These are phyloP conservation scores for Julus scanicus DNA, from an alignment of 2,888 invertebrate species.

Conservation along the genomic window DNA sequence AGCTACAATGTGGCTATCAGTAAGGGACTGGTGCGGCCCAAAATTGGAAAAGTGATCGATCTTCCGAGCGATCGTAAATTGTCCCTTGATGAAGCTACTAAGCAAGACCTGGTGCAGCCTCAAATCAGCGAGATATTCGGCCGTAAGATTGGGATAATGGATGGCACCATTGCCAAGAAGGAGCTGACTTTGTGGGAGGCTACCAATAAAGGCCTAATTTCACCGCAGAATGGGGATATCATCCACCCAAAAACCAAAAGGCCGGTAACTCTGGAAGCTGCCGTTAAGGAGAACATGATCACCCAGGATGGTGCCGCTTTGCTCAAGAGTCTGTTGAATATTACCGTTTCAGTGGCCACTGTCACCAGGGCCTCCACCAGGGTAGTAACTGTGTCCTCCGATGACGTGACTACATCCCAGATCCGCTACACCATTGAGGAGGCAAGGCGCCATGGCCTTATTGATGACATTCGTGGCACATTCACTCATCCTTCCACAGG, in stretches of 20 bases:
- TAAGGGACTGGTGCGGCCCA: slow-evolving; percentile 79
- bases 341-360: slow-evolving; percentile 87
- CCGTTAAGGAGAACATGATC: slow-evolving; percentile 85
- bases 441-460: slow-evolving; percentile 80
- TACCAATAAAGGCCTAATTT: slow-evolving; percentile 85
- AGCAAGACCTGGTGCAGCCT: slow-evolving; percentile 65
- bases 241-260: slow-evolving; percentile 79
- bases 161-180: slow-evolving; percentile 74
- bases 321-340: slow-evolving; percentile 84
- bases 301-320: slow-evolving; percentile 88
- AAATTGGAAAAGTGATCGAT: slow-evolving; percentile 66
- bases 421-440: slow-evolving; percentile 79
- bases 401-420: slow-evolving; percentile 62
- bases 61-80: slow-evolving; percentile 60
- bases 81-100: slow-evolving; percentile 64
- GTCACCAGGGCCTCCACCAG: slow-evolving; percentile 86
- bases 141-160: slow-evolving; percentile 80
- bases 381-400: slow-evolving; percentile 80
- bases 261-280: slow-evolving; percentile 83
- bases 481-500: slow-evolving; percentile 70
- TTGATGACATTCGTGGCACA: slow-evolving; percentile 81
- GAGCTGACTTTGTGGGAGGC: slow-evolving; percentile 89
- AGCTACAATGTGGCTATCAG: slow-evolving; percentile 84
- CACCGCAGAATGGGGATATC: slow-evolving; percentile 87
- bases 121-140: slow-evolving; percentile 78